Evolutionary conservation across 2,797 vertebrate genomes (phyloP), one percentile per base, ranked within the genome.

Genomic region (Pantherophis vulpinus): DNA sequence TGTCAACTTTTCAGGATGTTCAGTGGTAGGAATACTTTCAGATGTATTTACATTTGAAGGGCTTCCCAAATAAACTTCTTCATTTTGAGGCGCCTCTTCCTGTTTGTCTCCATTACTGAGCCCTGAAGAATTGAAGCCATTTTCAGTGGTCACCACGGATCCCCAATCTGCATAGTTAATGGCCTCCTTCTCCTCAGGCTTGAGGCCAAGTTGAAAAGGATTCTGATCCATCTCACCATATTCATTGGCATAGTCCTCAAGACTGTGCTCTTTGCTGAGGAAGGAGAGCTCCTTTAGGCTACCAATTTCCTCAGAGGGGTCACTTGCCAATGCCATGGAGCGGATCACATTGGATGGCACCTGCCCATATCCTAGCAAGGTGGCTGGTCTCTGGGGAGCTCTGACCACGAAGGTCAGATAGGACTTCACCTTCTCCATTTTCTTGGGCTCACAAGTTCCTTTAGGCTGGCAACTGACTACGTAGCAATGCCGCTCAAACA

Each of bases 401-500:
- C 98, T 97, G 70, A 97, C 96, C 92, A 99, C 97, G 94, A 99
- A 99, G 58, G 97, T 98, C 58, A 99, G 96, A 74, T 97, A 96
- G 0, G 99, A 99, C 66, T 98, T 98, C 0, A 98, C 96, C 0
- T 97, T 97, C 0, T 98, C 98, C 32, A 98, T 96, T 92, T 98
- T 96, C 94, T 97, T 98, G 87, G 98, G 98, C 89, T 97, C 97
- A 66, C 99, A 99, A 89, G 97, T 97, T 87, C 97, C 98, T 94
- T 95, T 97, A 93, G 93, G 98, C 61, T 97, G 98, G 95, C 99
- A 99, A 97, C 97, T 98, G 94, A 99, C 98, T 0, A 99, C 96
- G 89, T 98, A 99, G 97, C 99, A 99, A 94, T 94, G 98, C 11
- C 96, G 98, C 88, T 98, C 97, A 16, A 99, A 98, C 97, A 99